Conservation (phyloP, 2,113 vertebrate genomes). For the Corythoichthys intestinalis region DNA sequence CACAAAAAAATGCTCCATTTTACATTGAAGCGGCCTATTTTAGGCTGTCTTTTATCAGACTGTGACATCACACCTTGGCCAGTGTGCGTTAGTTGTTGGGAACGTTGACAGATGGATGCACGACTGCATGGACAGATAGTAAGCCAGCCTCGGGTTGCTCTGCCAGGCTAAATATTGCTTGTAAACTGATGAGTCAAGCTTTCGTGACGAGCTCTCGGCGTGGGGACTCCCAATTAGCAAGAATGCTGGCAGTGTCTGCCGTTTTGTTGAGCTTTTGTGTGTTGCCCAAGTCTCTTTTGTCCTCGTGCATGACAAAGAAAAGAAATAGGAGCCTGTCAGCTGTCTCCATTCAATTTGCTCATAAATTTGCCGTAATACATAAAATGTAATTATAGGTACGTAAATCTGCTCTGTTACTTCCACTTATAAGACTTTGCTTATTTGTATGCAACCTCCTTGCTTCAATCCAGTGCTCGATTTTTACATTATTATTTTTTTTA, state of each 20-base stretch:
- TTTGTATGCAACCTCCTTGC: background rate
- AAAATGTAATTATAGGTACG: background rate
- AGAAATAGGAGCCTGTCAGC: background rate
- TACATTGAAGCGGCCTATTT: no score
- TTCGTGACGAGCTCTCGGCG: background rate
- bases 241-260: background rate
- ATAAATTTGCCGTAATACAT: background rate
- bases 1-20: no score
- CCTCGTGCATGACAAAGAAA: background rate
- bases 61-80: background rate
- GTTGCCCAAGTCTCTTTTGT: background rate
- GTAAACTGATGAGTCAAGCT: background rate
- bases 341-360: background rate
- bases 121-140: background rate
- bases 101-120: background rate
- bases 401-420: background rate
- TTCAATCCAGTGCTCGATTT: background rate
- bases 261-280: background rate
- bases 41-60: no score
- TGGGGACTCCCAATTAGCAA: background rate
- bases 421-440: background rate
- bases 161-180: conserved; percentile 1
- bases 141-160: background rate
- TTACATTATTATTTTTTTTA: background rate
- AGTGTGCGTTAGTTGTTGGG: background rate